Base-by-base conservation (phyloP, 2,888 invertebrate genomes). In the Metacarcinus magister region DNA sequence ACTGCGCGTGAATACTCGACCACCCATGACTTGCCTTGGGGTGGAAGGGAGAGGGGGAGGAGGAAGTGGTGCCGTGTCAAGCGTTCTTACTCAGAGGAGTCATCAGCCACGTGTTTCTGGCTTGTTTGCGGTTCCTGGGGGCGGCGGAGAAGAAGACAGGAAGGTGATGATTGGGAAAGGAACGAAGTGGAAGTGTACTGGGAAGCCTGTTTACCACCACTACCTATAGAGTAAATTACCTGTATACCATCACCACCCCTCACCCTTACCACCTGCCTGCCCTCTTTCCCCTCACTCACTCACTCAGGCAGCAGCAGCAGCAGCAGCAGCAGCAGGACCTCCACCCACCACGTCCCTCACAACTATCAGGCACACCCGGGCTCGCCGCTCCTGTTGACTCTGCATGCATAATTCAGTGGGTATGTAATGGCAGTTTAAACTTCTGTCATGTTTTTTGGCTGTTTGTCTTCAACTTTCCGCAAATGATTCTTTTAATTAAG, bases 381-480 rank as follows among this genome's bases (percentile, higher is more conserved):
- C 82, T 28, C 87, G 28, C 48, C 48, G 87, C 48, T 48, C 32
- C 44, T 87, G 46, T 94, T 87, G 82, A 92, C 91, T 43, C 67
- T 28, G n/a, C 95, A 91, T 95, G 44, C 48, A 95, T 95, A 44
- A 95, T 95, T 91, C 92, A 95, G 23, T 19, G 43, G 48, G 92
- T 43, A 43, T n/a, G 92, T 95, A 95, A 95, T 95, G 92, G 95
- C 95, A 91, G 95, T 95, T 95, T 95, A 95, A 95, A 92, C 94
- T 94, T 87, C 89, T 94, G 94, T 94, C 87, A 89, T 39, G 43
- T 28, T 82, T 94, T 89, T 94, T 94, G 87, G 43, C 54, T 92
- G 94, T 94, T 94, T 94, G 89, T 48, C 89, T 54, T 94, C 89
- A 87, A 94, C 89, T 89, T 94, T 89, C 87, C 87, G 46, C 94